phyloP scores from a whole-genome alignment of 2,888 invertebrate genomes.

The Timema podura region DNA sequence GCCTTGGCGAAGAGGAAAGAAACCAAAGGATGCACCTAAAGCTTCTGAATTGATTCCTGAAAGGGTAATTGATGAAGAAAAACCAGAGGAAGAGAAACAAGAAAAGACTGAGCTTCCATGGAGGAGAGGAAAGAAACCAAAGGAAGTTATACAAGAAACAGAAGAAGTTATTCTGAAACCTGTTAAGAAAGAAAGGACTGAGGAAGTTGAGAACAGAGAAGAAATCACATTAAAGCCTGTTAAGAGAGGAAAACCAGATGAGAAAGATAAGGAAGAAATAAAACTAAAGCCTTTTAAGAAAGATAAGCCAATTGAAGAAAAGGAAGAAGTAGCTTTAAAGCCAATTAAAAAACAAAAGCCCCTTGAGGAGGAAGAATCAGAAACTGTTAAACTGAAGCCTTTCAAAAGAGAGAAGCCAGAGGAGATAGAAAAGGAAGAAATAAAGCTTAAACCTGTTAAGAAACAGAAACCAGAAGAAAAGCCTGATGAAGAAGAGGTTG shows the following conservation, averaged over 20 bases:
- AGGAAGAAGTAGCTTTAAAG: slow-evolving; percentile 21
- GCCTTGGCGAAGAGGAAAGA: slow-evolving; percentile 11
- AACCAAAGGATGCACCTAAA: neutral
- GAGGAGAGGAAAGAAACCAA: slow-evolving; percentile 35
- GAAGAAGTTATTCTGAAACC: slow-evolving; percentile 21
- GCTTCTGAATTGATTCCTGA: neutral
- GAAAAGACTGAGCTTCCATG: slow-evolving; percentile 36
- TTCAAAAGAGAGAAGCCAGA: slow-evolving; percentile 23
- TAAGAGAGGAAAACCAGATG: slow-evolving; percentile 23
- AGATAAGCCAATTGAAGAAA: slow-evolving; percentile 23
- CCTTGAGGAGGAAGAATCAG: slow-evolving; percentile 27
- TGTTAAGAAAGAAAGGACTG: slow-evolving; percentile 29
- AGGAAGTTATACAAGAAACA: slow-evolving; percentile 2
- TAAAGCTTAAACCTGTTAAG: slow-evolving; percentile 24
- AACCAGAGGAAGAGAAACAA: slow-evolving; percentile 10
- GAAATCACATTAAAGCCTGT: slow-evolving; percentile 27
- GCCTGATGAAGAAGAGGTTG: slow-evolving; percentile 44
- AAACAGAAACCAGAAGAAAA: slow-evolving; percentile 29
- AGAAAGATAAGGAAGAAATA: slow-evolving; percentile 30
- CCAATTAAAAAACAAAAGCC: slow-evolving; percentile 17
- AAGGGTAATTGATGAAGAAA: neutral
- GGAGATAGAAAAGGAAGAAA: slow-evolving; percentile 17
- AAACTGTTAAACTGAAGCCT: slow-evolving; percentile 22
- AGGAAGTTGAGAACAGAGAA: slow-evolving; percentile 27
- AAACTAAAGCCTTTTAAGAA: slow-evolving; percentile 28